A percentile compares a stretch with the other conserved stretches of the same genome.
phyloP scores from a whole-genome alignment of 2,113 vertebrate species.

The Pteronura brasiliensis region DNA sequence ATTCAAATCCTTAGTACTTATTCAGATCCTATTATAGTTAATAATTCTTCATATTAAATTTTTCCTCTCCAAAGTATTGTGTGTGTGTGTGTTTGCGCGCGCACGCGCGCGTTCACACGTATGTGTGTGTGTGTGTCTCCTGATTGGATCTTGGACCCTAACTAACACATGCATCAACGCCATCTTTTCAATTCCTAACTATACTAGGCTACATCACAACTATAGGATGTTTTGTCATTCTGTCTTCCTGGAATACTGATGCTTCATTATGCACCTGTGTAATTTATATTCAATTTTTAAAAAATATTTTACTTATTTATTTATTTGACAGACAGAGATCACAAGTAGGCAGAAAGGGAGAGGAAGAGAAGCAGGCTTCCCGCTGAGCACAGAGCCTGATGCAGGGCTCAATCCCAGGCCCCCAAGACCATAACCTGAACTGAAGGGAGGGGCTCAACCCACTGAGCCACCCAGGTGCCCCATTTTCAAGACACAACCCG shows the following conservation, averaged over 20 bases:
- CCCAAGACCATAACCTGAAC: no score
- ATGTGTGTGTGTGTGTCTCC: background rate
- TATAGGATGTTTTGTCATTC: background rate
- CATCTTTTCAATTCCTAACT: background rate
- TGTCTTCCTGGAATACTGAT: background rate
- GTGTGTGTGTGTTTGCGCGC: no score
- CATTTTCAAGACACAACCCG: background rate
- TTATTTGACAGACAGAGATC: no score
- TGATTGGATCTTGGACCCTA: background rate
- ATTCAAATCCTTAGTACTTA: background rate
- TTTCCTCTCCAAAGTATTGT: background rate
- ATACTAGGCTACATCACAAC: background rate
- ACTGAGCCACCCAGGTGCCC: no score
- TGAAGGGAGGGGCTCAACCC: no score
- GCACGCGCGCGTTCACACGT: accelerated
- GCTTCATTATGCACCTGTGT: background rate
- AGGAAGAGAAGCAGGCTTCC: no score
- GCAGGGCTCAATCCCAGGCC: no score
- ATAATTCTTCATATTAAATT: background rate
- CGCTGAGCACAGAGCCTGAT: no score
- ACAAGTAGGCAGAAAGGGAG: no score
- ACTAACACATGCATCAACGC: background rate
- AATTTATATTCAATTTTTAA: background rate
- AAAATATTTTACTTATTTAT: no score
- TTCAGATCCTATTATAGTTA: background rate